Percentiles rank a stretch among this genome's conserved stretches.
Conservation (phyloP, 35 echinoderm and acorn worm genomes). For the Acanthaster planci region DNA sequence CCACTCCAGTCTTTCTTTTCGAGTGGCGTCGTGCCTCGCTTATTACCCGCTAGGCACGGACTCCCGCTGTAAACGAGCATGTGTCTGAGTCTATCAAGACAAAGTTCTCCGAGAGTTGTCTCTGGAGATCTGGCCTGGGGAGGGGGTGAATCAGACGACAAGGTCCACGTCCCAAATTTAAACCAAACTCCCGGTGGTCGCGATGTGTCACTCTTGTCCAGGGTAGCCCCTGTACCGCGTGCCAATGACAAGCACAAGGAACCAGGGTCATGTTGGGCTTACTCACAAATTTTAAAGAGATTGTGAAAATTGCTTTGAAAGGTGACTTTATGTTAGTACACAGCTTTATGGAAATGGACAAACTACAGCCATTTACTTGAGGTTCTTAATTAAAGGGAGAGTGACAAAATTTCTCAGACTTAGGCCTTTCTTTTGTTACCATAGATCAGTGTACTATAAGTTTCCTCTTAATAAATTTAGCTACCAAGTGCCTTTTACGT, state of each 20-base stretch:
- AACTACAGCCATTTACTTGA: too few relatives aligned
- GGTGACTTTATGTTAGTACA: too few relatives aligned
- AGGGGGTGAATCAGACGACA: too few relatives aligned
- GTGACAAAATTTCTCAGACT: too few relatives aligned
- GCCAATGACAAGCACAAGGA: background rate
- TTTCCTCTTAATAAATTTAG: too few relatives aligned
- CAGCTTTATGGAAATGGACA: too few relatives aligned
- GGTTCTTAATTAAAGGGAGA: too few relatives aligned
- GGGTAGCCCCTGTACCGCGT: background rate
- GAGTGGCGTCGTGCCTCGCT: background rate
- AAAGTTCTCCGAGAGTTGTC: background rate
- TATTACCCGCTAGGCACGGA: background rate
- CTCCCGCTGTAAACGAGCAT: background rate
- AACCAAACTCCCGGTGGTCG: background rate
- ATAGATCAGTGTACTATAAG: too few relatives aligned
- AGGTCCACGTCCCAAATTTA: constrained; percentile 2
- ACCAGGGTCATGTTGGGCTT: background rate
- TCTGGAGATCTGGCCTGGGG: background rate
- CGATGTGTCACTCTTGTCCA: constrained; percentile 16
- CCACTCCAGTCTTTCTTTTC: background rate
- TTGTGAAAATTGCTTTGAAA: too few relatives aligned
- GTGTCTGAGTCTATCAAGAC: background rate
- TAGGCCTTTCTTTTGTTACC: too few relatives aligned
- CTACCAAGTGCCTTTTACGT: too few relatives aligned
- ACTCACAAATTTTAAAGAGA: constrained; percentile 7